These are phyloP conservation scores for Apodemus sylvaticus DNA, from an alignment of 2,113 vertebrate species.

Conservation along the genomic window DNA sequence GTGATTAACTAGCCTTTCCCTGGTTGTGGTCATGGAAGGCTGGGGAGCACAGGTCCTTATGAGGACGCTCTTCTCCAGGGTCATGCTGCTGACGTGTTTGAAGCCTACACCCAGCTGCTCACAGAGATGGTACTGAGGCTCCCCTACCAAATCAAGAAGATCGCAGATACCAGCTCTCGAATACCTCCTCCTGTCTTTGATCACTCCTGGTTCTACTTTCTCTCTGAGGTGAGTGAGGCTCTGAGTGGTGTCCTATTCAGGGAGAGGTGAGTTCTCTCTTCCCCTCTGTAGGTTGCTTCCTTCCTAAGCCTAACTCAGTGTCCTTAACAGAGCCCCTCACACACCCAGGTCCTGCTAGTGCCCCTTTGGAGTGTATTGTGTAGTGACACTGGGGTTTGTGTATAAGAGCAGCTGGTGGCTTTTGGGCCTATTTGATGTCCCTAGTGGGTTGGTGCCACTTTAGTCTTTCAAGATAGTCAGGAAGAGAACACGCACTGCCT, in stretches of 20 bases:
- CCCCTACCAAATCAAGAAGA: slow-evolving; percentile 99
- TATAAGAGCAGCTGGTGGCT: background rate
- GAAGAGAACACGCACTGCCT: background rate
- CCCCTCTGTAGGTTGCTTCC: background rate
- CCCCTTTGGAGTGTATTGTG: background rate
- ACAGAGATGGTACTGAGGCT: slow-evolving; percentile 98
- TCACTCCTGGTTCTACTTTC: slow-evolving; percentile 98
- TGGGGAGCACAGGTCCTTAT: background rate
- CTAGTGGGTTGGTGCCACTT: background rate
- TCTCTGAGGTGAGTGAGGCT: slow-evolving; percentile 92
- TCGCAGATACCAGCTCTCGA: slow-evolving; percentile 95
- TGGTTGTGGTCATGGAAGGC: background rate
- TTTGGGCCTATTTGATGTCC: background rate
- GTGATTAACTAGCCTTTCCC: background rate
- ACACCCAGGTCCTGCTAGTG: background rate
- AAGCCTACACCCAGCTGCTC: slow-evolving; percentile 97
- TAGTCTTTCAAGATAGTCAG: background rate
- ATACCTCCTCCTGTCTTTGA: slow-evolving; percentile 97
- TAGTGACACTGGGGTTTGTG: background rate
- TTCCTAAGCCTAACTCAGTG: rapidly evolving
- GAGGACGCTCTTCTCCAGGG: slow-evolving; percentile 85
- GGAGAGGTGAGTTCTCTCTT: background rate
- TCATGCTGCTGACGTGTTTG: slow-evolving; percentile 98
- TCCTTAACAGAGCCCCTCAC: background rate
- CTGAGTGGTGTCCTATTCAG: background rate